Evolutionary conservation across 2,888 invertebrate species (phyloP).

Genomic region (Megaustenia siamemsis): DNA sequence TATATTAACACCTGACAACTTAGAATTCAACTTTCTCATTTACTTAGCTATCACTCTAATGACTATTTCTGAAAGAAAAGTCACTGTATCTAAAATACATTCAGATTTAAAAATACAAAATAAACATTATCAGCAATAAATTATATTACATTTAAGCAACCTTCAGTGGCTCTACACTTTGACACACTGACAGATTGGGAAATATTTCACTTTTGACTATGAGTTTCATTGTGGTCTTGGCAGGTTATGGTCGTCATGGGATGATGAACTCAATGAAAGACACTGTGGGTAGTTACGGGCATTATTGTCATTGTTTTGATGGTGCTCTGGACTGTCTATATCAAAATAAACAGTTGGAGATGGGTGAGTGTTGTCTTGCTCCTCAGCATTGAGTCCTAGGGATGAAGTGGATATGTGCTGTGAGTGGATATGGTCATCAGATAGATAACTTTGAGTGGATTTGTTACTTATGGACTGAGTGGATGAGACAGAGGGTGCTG

Average conservation of each 20-base stretch:
- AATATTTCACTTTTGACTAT: neutral
- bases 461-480: slow-evolving; percentile 23
- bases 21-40: no score
- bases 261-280: slow-evolving; percentile 46
- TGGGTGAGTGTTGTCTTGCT: neutral
- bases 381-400: neutral
- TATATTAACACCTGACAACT: no score
- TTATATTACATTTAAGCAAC: no score
- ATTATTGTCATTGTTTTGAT: neutral
- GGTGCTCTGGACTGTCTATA: neutral
- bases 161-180: no score
- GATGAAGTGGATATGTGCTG: slow-evolving; percentile 16
- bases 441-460: slow-evolving; percentile 21
- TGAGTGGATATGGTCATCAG: neutral
- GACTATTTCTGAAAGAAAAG: neutral
- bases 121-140: no score
- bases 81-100: neutral
- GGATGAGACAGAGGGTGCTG: slow-evolving; percentile 20
- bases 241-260: slow-evolving; percentile 27
- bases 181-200: no score
- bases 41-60: no score
- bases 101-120: neutral
- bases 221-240: slow-evolving; percentile 37
- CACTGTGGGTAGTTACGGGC: slow-evolving; percentile 20
- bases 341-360: neutral